phyloP scores from a whole-genome alignment of 2,113 vertebrate species.

The Cololabis saira region DNA sequence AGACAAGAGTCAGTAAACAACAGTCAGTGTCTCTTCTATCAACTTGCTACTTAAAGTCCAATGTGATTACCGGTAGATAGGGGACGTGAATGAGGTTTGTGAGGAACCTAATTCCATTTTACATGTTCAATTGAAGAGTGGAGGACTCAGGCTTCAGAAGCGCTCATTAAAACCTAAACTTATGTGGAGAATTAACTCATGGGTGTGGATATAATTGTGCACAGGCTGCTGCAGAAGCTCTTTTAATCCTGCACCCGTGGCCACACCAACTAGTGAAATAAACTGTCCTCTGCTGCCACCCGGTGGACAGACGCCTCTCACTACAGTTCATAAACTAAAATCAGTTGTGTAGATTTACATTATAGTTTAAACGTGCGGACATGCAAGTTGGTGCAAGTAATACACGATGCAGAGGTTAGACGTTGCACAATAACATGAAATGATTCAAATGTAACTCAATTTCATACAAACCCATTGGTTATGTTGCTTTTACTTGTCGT shows the following conservation, averaged over 20 bases:
- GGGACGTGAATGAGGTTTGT: neutral
- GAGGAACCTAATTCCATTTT: neutral
- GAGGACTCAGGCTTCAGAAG: neutral
- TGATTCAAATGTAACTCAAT: neutral
- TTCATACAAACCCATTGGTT: conserved; percentile 14
- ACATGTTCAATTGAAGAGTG: neutral
- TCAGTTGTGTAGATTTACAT: no score
- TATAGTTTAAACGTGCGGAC: no score
- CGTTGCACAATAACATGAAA: neutral
- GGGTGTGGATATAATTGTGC: neutral
- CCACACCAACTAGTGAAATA: neutral
- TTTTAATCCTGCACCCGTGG: no score
- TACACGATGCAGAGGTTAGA: no score
- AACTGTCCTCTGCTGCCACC: conserved; percentile 57
- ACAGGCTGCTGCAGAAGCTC: neutral
- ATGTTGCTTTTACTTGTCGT: conserved; percentile 49
- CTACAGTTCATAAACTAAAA: neutral
- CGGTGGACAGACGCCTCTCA: conserved; percentile 27
- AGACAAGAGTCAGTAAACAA: conserved; percentile 2
- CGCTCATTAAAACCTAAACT: neutral
- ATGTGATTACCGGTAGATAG: neutral
- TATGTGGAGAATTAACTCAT: neutral
- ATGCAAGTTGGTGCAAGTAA: no score
- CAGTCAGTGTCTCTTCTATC: neutral
- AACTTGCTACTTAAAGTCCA: neutral